Evolutionary conservation across 2,888 invertebrate species (phyloP), one percentile per base, ranked within the genome.

Genomic region (Drosophila quinaria): DNA sequence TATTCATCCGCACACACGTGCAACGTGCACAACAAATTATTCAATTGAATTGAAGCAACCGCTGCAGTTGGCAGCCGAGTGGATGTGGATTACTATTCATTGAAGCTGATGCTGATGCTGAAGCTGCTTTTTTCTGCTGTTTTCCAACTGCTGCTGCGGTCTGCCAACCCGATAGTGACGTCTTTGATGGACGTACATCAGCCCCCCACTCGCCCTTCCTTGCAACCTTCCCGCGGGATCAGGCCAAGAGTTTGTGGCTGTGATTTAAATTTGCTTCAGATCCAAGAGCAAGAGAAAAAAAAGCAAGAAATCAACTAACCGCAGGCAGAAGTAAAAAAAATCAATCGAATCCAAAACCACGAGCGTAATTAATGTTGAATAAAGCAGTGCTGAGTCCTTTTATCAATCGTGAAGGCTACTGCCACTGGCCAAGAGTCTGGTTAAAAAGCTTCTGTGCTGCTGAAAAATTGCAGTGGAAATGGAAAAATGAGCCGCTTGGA

Each of bases 341-440:
- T 58, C 84, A 74, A 81, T 81, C 49, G 70, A 66, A 65, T 64
- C 25, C 13, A 61, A 65, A 86, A 78, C 83, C 83, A 67, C 86
- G 65, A 62, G 49, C 66, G 82, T 75, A 84, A 84, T 84, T 84
- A 84, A 80, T 75, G 80, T 82, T 80, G 69, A 74, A 88, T 78
- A 70, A 80, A 76, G 75, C 76, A 66, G 49, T 55, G 54, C 60
- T 54, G 70, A 70, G 66, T 87, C 56, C 69, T 71, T 74, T 84
- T 74, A 81, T 81, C 74, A 69, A n/a, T 51, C 6, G 31, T 25
- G 25, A 56, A 51, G 54, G 37, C 61, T 37, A 56, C 35, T 47
- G 41, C 35, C 47, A n/a, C 22, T 33, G 37, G 10, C 8, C 22
- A 39, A 42, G 13, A 15, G 29, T 63, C 46, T 59, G 22, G 61